Evolutionary conservation across 2,797 vertebrate genomes (phyloP).

Genomic region (Gadopsis marmoratus): DNA sequence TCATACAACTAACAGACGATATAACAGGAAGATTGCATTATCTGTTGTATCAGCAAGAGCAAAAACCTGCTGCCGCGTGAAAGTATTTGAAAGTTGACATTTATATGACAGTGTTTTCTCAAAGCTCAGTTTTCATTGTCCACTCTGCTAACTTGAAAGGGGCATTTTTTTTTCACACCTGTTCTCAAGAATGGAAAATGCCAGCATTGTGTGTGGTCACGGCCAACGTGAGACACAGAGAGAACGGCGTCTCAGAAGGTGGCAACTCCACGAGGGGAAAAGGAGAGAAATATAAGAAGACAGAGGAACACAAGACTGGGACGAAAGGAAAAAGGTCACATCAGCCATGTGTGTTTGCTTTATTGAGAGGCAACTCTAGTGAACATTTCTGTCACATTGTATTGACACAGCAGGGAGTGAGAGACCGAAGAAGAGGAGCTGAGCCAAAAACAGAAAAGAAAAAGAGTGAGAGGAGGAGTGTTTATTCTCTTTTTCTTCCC

Average conservation of each 20-base stretch:
- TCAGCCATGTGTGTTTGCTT: constrained; percentile 47
- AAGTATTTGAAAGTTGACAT: not conserved
- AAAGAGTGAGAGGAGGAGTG: constrained; percentile 62
- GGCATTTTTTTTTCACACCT: not conserved
- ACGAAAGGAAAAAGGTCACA: constrained; percentile 57
- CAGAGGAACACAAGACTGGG: constrained; percentile 15
- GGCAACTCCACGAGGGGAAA: constrained; percentile 19
- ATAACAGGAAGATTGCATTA: not conserved
- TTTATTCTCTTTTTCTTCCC: constrained; percentile 73
- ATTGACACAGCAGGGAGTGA: constrained; percentile 62
- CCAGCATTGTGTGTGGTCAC: not conserved
- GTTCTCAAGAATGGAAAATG: not conserved
- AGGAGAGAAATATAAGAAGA: constrained; percentile 20
- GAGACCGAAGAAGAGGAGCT: constrained; percentile 18
- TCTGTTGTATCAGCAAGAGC: not conserved
- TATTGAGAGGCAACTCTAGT: constrained; percentile 57
- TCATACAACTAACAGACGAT: too few species aligned
- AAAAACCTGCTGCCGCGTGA: not conserved
- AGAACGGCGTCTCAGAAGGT: constrained; percentile 16
- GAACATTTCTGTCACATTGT: constrained; percentile 72
- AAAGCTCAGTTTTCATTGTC: not conserved
- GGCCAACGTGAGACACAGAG: not conserved
- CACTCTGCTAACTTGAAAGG: not conserved
- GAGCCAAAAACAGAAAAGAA: constrained; percentile 27
- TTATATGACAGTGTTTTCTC: not conserved